Base-by-base conservation (phyloP, 2,888 invertebrate species). In the Drosophila setosimentum region DNA sequence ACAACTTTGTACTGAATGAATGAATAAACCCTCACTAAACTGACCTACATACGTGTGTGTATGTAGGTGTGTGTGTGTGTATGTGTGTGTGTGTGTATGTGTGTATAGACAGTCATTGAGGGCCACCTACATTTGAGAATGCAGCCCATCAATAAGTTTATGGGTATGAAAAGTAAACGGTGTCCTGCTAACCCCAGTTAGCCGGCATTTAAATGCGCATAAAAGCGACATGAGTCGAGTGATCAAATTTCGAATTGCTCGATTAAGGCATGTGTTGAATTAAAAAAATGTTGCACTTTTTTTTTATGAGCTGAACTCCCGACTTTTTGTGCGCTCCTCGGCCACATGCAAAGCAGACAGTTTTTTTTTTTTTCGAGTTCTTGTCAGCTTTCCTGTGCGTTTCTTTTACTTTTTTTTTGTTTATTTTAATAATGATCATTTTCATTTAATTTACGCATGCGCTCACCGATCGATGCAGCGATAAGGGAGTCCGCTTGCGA, bases 241-340 rank as follows among this genome's bases (percentile, higher is more conserved):
- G 85, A 90, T 85, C 90, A 68, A 83, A 78, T 85, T 90, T 78
- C 85, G 35, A 58, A 64, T 54, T 66, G 62, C 68, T 73, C 91
- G 92, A 92, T 92, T 92, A 92, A 90, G 85, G 91, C 89, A 91
- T 92, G 91, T 91, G 91, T 91, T 92, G 90, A 91, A 91, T 91
- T 85, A 83, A 91, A 86, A 89, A 87, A 84, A 84, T 86, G 83
- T 81, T 91, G 84, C 91, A 88, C 90, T 91, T 91, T 89, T 76
- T 87, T 76, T n/a, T 53, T 71, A 60, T 81, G 70, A 62, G 32
- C 59, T 60, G 13, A 27, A 58, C 67, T 42, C 10, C 11, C 30
- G 30, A 51, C 57, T 54, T 40, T 51, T 2, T n/a, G 32, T 54
- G 35, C 3, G 54, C 21, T 32, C 10, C 27, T 50, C 50, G 13